These are phyloP conservation scores for Campoplex capitator DNA, from an alignment of 2,888 invertebrate genomes.

Conservation along the genomic window DNA sequence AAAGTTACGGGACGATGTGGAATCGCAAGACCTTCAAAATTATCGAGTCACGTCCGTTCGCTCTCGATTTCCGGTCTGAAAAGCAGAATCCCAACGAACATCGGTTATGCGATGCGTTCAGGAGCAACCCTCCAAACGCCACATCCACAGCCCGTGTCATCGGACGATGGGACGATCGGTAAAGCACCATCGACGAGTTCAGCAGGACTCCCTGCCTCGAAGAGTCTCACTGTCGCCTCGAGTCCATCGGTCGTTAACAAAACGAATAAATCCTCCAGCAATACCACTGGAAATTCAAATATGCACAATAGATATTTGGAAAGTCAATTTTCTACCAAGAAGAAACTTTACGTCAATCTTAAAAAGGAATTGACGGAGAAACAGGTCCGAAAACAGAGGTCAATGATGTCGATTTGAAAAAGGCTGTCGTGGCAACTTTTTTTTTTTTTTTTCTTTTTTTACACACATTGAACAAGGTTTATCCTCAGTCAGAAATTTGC, in stretches of 20 bases:
- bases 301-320: constrained; percentile 74
- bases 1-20: constrained; percentile 44
- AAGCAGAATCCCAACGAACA: constrained; percentile 69
- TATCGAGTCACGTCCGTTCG: constrained; percentile 53
- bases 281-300: constrained; percentile 49
- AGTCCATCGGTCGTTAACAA: constrained; percentile 49
- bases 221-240: constrained; percentile 48
- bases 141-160: constrained; percentile 28
- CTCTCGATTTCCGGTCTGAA: constrained; percentile 59
- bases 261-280: constrained; percentile 62
- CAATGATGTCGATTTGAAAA: background rate
- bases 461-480: background rate
- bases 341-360: constrained; percentile 72
- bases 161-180: constrained; percentile 36
- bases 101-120: constrained; percentile 47
- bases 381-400: constrained; percentile 70
- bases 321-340: constrained; percentile 75
- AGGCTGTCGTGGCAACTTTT: background rate
- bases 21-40: constrained; percentile 43
- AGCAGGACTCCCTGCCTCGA: constrained; percentile 58
- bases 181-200: constrained; percentile 52
- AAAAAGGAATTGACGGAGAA: constrained; percentile 75
- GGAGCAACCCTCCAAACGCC: constrained; percentile 6
- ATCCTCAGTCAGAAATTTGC: background rate
- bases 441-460: too few relatives aligned